phyloP scores from a whole-genome alignment of 2,888 invertebrate species.

The Lordiphosa fenestrarum region DNA sequence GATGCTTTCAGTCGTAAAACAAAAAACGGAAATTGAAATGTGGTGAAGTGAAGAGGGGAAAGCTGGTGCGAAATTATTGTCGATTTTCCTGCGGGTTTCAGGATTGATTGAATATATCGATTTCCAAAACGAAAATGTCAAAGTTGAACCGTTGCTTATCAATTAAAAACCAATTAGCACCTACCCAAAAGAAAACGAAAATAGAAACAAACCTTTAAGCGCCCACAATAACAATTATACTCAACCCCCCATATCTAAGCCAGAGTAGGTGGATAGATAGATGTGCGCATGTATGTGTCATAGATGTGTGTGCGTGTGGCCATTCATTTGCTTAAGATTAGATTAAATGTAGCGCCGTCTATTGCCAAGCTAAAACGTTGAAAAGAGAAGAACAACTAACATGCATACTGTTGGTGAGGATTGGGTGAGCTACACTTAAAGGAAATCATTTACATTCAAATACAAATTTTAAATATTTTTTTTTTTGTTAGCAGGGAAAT shows the following conservation, averaged over 20 bases:
- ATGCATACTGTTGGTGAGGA: conserved; percentile 10
- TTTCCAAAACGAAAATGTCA: conserved; percentile 4
- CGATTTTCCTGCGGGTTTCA: conserved; percentile 5
- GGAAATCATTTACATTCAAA: conserved; percentile 3
- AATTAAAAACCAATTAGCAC: conserved; percentile 65
- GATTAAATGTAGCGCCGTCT: conserved; percentile 56
- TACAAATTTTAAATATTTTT: too few relatives aligned
- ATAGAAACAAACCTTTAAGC: conserved; percentile 23
- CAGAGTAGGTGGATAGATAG: conserved; percentile 26
- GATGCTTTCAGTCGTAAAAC: conserved; percentile 72
- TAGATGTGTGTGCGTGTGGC: conserved; percentile 21
- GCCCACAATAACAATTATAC: conserved; percentile 32
- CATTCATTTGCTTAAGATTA: conserved; percentile 59
- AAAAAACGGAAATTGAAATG: conserved; percentile 73
- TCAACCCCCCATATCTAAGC: conserved; percentile 36
- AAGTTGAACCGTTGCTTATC: conserved; percentile 8
- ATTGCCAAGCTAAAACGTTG: conserved; percentile 17
- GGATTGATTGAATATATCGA: conserved; percentile 2
- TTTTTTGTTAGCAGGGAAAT: too few relatives aligned
- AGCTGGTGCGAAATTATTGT: conserved; percentile 7
- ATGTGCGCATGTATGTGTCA: conserved; percentile 9
- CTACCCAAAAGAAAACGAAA: conserved; percentile 9
- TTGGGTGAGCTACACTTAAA: not conserved
- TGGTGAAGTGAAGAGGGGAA: conserved; percentile 36
- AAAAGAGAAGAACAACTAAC: conserved; percentile 2